Base-by-base conservation (phyloP, 2,113 vertebrate species). In the Pholis gunnellus region DNA sequence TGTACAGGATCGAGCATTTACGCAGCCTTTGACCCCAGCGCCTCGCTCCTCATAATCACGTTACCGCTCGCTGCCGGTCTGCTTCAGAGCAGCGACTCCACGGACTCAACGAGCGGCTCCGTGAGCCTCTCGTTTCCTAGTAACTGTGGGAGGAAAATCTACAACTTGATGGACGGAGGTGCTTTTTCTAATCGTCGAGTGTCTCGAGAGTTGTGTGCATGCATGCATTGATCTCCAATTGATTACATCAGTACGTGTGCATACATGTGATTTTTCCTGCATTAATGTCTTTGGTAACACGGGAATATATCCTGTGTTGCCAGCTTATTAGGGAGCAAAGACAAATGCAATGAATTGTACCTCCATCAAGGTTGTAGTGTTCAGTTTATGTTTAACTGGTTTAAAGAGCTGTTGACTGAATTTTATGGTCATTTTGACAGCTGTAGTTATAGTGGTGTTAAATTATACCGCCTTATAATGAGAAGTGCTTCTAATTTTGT, bases 101-200 rank as follows among this genome's bases (percentile, higher is more conserved):
- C 78, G 72, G 60, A 69, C 67, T 73, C 70, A 69, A 38, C 82
- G 81, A 59, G 11, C 60, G 6, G 46, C 86, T 71, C 73, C 15
- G 48, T 4, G 59, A 75, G 81, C 78, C 78, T 83, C 87, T 76
- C 68, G 93, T 94, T 93, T 93, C 93, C 92, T 94, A 94, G 93
- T 93, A 92, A 94, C 92, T 75, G 88, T 78, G 72, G 72, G 78
- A 84, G 75, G 38, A 83, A 81, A 81, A 81, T 29, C 29, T 3
- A 65, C 70, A 72, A 69, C 71, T 85, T 20, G 46, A 65, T 54
- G 72, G 82, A 54, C 11, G 2, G 50, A 73, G 36, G 42, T 44
- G 88, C 64, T 68, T 59, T 60, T 89, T 27, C 5, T 68, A 50
- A 60, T 71, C 46, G 15, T 60, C 57, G 80, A 60, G 64, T 75